phyloP scores from a whole-genome alignment of 1,140 invertebrate genomes.

The Hylyphantes graminicola region DNA sequence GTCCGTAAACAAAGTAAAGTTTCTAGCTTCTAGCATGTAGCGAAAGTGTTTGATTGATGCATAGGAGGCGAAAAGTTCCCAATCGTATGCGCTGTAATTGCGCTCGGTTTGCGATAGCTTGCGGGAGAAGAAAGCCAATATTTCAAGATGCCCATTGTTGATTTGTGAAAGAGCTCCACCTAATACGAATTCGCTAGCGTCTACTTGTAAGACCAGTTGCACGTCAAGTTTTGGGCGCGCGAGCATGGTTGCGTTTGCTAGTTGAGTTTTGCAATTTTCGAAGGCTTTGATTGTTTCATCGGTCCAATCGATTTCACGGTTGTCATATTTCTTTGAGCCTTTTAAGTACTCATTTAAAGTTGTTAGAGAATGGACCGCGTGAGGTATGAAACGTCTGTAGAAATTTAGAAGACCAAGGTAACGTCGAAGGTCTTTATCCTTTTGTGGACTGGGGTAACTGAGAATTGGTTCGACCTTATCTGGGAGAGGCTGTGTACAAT shows the following conservation, averaged over 20 bases:
- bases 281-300: slow-evolving; percentile 1
- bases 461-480: no score
- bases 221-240: background rate
- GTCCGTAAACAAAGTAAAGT: slow-evolving; percentile 62
- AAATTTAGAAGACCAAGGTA: slow-evolving; percentile 55
- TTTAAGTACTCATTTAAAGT: slow-evolving; percentile 1
- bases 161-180: background rate
- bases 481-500: no score
- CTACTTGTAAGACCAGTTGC: background rate
- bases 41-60: slow-evolving; percentile 57
- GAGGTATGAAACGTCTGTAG: slow-evolving; percentile 22
- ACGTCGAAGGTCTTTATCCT: no score
- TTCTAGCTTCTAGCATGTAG: slow-evolving; percentile 64
- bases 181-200: background rate
- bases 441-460: no score
- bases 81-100: slow-evolving; percentile 1
- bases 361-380: background rate
- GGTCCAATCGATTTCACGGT: background rate
- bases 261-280: slow-evolving; percentile 6
- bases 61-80: slow-evolving; percentile 7
- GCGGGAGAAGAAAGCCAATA: slow-evolving; percentile 48
- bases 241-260: background rate
- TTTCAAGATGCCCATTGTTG: background rate
- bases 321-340: background rate
- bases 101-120: slow-evolving; percentile 14